These are phyloP conservation scores for Nesoenas mayeri DNA, from an alignment of 2,113 vertebrate genomes.

Conservation along the genomic window DNA sequence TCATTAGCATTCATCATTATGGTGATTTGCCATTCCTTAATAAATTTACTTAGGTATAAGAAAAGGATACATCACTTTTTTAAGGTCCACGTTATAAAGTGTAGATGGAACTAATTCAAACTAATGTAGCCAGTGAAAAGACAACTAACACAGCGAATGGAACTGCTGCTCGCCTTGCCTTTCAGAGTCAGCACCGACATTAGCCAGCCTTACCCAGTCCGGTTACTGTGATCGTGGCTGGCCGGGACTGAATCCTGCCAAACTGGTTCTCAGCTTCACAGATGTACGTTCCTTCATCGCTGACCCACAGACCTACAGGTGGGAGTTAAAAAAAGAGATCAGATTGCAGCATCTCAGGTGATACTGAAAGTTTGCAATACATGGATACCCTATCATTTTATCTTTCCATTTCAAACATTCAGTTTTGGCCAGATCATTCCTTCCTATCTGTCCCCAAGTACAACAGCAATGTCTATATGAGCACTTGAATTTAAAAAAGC, in stretches of 20 bases:
- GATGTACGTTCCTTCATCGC: slow-evolving; percentile 86
- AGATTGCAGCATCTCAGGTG: not conserved
- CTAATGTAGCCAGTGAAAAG: not conserved
- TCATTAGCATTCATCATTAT: not conserved
- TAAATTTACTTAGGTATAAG: not conserved
- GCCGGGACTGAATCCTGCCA: slow-evolving; percentile 84
- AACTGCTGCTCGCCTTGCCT: not conserved
- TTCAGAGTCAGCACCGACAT: not conserved
- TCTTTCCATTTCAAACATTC: not conserved
- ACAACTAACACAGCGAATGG: not conserved
- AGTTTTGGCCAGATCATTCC: not conserved
- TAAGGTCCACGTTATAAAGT: not conserved
- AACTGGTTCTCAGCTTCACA: slow-evolving; percentile 97
- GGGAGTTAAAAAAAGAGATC: not conserved
- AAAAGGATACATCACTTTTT: not conserved
- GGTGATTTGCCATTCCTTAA: not conserved
- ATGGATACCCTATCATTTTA: accelerated
- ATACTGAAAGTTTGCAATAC: not conserved
- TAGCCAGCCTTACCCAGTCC: slow-evolving; percentile 85
- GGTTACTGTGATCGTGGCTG: slow-evolving; percentile 84
- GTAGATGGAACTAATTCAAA: not conserved
- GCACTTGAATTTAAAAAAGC: not conserved
- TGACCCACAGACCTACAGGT: slow-evolving; percentile 88
- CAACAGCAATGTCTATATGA: not conserved
- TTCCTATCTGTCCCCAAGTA: not conserved